Evolutionary conservation across 2,113 vertebrate genomes (phyloP).

Genomic region (Mustelus asterias): DNA sequence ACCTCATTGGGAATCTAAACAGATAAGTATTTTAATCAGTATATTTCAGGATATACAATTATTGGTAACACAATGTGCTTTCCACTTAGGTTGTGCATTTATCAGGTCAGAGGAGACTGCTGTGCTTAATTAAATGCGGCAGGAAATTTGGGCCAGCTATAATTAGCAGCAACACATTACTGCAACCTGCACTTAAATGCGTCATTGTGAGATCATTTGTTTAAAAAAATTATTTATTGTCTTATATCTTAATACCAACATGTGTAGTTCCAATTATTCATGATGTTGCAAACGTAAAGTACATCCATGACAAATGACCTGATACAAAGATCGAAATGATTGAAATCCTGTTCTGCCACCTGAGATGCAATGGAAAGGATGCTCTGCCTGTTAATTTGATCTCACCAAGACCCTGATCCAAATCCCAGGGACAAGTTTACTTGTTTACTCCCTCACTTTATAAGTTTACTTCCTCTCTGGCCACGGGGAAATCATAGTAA

Average conservation of each 20-base stretch:
- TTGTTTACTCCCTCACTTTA: too few relatives aligned
- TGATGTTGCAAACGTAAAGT: not conserved
- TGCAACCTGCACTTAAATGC: not conserved
- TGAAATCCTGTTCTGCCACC: not conserved
- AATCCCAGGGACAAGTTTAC: not conserved
- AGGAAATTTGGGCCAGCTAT: not conserved
- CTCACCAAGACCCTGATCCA: not conserved
- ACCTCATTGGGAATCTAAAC: not conserved
- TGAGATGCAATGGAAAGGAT: not conserved
- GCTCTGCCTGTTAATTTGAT: not conserved
- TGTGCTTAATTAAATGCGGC: slow-evolving; percentile 13
- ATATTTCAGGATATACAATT: not conserved
- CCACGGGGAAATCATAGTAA: too few relatives aligned
- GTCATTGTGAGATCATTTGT: not conserved
- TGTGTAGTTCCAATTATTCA: too few relatives aligned
- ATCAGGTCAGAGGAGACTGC: not conserved
- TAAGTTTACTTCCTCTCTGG: too few relatives aligned
- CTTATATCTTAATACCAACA: not conserved
- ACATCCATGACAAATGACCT: not conserved
- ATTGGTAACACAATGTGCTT: not conserved
- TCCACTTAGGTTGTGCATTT: not conserved
- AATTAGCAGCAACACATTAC: not conserved
- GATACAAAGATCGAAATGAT: not conserved
- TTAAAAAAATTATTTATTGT: not conserved
- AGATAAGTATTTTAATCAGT: not conserved